These are phyloP conservation scores for Dasypogon diadema DNA, from an alignment of 2,888 invertebrate genomes.

Conservation along the genomic window DNA sequence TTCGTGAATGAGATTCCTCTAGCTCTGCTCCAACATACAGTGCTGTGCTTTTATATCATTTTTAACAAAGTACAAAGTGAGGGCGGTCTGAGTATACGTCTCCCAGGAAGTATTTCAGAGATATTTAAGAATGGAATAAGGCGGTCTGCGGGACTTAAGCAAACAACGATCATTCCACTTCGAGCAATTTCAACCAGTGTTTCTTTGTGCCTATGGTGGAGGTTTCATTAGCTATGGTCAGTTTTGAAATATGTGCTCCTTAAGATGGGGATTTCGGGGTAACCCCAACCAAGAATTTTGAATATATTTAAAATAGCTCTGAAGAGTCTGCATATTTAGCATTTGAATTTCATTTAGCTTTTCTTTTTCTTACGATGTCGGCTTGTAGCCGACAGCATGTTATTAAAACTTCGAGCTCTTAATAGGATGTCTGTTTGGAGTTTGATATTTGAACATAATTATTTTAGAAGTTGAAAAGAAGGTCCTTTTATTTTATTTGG, in stretches of 20 bases:
- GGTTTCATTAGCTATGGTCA: slow-evolving; percentile 25
- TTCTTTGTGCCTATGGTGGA: slow-evolving; percentile 10
- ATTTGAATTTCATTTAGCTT: no score
- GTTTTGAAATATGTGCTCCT: slow-evolving; percentile 11
- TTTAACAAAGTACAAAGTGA: slow-evolving; percentile 1
- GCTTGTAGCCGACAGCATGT: no score
- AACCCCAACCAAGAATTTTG: neutral
- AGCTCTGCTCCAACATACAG: neutral
- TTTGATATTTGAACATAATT: no score
- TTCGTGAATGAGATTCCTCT: neutral
- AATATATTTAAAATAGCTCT: neutral
- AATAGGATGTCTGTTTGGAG: no score
- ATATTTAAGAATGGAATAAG: slow-evolving; percentile 7
- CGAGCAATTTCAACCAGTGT: slow-evolving; percentile 7
- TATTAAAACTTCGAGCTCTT: no score
- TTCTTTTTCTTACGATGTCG: no score
- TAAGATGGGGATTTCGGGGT: neutral
- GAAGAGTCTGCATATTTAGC: no score
- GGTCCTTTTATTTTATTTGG: no score
- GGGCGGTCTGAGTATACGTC: neutral
- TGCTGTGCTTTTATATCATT: neutral
- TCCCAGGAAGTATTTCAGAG: slow-evolving; percentile 4
- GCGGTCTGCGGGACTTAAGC: slow-evolving; percentile 3
- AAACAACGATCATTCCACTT: slow-evolving; percentile 22
- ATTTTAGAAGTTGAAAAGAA: no score